Percentiles rank a stretch among this genome's conserved stretches.
Evolutionary conservation across 2,888 invertebrate genomes (phyloP).

Genomic region (Glyphotaelius pellucidus): DNA sequence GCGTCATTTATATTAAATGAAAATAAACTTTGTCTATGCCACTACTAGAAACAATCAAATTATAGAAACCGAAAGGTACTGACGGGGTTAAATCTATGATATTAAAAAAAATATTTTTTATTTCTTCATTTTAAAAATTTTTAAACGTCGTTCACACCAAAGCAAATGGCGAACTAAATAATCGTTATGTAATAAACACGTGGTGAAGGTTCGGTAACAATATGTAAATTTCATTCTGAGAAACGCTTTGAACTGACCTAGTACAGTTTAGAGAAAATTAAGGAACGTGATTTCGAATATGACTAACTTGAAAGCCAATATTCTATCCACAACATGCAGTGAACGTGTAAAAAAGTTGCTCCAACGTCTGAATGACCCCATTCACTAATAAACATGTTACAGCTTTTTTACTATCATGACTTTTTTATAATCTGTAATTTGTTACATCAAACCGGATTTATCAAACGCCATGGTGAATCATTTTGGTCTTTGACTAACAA

Average conservation of each 20-base stretch:
- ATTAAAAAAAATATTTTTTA: no score
- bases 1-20: no score
- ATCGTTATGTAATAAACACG: background rate
- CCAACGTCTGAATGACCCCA: background rate
- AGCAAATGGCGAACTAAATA: background rate
- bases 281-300: slow-evolving; percentile 7
- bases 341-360: background rate
- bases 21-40: no score
- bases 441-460: background rate
- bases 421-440: background rate
- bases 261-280: background rate
- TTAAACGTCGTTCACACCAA: background rate
- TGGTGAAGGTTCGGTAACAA: background rate
- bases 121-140: background rate
- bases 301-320: background rate
- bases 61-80: no score
- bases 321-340: background rate
- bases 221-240: background rate
- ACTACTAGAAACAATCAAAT: no score
- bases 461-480: background rate
- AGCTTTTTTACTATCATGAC: background rate
- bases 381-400: background rate
- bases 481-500: background rate
- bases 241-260: slow-evolving; percentile 11
- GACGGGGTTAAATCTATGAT: no score